Conservation (phyloP, 2,888 invertebrate genomes). For the Drepanosiphum platanoidis region DNA sequence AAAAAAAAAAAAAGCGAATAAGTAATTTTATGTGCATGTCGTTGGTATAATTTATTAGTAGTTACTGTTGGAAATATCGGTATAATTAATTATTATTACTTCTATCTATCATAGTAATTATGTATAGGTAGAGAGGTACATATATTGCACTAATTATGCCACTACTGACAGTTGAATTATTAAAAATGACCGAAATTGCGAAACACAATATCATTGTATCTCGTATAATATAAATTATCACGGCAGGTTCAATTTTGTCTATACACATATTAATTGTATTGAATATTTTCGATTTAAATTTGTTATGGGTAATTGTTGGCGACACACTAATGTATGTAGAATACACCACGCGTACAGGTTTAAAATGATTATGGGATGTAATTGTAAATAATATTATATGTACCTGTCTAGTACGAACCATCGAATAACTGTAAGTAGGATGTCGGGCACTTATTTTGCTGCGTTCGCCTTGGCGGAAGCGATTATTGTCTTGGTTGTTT, state of each 20-base stretch:
- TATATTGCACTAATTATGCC: neutral
- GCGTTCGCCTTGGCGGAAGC: no score
- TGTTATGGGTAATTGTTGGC: neutral
- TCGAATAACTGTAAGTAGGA: no score
- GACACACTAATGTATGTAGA: neutral
- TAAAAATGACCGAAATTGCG: neutral
- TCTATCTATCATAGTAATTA: neutral
- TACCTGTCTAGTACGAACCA: no score
- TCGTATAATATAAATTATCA: neutral
- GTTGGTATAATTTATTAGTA: no score
- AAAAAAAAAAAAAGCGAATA: neutral
- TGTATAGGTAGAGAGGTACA: no score
- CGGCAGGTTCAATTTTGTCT: neutral
- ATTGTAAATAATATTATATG: no score
- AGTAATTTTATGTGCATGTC: neutral
- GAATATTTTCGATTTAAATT: neutral
- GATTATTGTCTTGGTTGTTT: no score
- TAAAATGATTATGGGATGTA: neutral
- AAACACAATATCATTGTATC: neutral
- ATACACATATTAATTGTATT: neutral
- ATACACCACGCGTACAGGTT: no score
- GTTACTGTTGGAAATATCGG: neutral
- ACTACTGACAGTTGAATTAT: neutral
- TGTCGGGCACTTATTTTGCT: neutral
- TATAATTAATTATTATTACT: conserved; percentile 7